Evolutionary conservation across 2,888 invertebrate genomes (phyloP).

Genomic region (Amaurobius ferox): DNA sequence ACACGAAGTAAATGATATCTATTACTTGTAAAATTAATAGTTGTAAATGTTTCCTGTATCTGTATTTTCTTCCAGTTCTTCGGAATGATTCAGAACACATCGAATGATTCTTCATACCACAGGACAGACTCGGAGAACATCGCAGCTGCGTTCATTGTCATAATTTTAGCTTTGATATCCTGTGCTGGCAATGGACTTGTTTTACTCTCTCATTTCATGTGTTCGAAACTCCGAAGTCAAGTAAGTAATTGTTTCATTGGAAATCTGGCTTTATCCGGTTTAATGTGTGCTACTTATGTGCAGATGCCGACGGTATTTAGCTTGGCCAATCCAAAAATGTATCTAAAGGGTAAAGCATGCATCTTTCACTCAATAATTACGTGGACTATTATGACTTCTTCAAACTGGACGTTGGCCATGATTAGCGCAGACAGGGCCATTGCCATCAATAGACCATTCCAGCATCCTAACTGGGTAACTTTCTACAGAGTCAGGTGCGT

Average conservation of each 20-base stretch:
- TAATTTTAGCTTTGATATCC: not conserved
- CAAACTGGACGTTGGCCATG: slow-evolving; percentile 37
- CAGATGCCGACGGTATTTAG: slow-evolving; percentile 22
- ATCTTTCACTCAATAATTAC: slow-evolving; percentile 12
- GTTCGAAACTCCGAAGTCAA: slow-evolving; percentile 16
- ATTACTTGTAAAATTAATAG: too few species aligned
- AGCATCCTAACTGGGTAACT: slow-evolving; percentile 27
- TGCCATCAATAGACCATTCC: slow-evolving; percentile 40
- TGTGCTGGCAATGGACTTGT: slow-evolving; percentile 43
- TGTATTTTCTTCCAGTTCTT: too few species aligned
- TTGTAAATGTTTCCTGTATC: too few species aligned
- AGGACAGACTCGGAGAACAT: slow-evolving; percentile 5
- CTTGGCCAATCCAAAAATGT: not conserved
- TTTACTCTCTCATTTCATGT: slow-evolving; percentile 21
- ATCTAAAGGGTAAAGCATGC: not conserved
- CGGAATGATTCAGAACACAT: not conserved
- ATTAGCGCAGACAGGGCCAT: slow-evolving; percentile 48
- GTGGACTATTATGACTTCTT: slow-evolving; percentile 23
- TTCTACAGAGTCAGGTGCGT: slow-evolving; percentile 4
- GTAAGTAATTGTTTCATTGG: slow-evolving; percentile 24
- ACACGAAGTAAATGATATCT: too few species aligned
- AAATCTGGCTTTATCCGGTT: slow-evolving; percentile 31
- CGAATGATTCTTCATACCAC: not conserved
- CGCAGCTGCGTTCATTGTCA: not conserved
- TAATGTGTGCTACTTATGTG: slow-evolving; percentile 33